phyloP scores from a whole-genome alignment of 2,888 invertebrate genomes.

The Leucophenga montana region DNA sequence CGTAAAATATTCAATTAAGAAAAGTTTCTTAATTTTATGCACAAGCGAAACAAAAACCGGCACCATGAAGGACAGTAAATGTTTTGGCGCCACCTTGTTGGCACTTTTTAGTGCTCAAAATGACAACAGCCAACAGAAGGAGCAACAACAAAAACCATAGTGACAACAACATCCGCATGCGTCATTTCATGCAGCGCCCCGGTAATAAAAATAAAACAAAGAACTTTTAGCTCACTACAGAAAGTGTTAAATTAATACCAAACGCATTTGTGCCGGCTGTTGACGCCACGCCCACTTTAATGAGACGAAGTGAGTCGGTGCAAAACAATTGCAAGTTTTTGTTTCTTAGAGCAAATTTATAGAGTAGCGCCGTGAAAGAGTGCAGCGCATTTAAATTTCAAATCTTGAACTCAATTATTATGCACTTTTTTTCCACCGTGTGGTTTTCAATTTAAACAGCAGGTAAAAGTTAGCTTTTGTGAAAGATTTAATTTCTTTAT shows the following conservation, averaged over 20 bases:
- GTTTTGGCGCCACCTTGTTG: slow-evolving; percentile 7
- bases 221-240: neutral
- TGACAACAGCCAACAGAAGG: neutral
- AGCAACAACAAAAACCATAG: neutral
- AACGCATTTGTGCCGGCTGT: slow-evolving; percentile 8
- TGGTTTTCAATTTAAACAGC: no score
- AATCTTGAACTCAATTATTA: no score
- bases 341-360: no score
- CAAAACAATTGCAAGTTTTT: no score
- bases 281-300: slow-evolving; percentile 11
- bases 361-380: no score
- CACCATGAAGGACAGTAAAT: neutral
- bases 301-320: neutral
- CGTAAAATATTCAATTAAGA: slow-evolving; percentile 54
- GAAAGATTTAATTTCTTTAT: no score
- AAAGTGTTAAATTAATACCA: slow-evolving; percentile 22
- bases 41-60: slow-evolving; percentile 15
- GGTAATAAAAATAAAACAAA: neutral
- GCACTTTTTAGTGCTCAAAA: slow-evolving; percentile 9
- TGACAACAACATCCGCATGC: neutral
- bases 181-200: neutral
- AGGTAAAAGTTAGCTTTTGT: no score
- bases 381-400: no score
- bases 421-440: no score
- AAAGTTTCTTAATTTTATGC: slow-evolving; percentile 41